Conservation (phyloP, 2,113 vertebrate genomes). For the Macrotis lagotis region DNA sequence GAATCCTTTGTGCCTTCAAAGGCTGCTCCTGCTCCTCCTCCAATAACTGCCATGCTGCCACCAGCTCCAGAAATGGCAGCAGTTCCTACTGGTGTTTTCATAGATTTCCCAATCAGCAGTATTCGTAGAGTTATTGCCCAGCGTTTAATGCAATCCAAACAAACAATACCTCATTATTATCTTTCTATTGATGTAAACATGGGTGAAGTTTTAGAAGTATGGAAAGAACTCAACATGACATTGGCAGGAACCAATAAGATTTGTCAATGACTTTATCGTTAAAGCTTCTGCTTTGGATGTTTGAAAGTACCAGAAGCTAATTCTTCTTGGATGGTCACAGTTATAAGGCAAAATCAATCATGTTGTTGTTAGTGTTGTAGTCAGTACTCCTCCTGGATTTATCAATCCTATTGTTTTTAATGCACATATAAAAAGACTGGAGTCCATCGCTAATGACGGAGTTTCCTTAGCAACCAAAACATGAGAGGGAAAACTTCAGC, state of each 20-base stretch:
- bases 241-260: slow-evolving; percentile 93
- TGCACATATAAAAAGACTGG: slow-evolving; percentile 94
- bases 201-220: slow-evolving; percentile 93
- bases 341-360: slow-evolving; percentile 99
- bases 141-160: slow-evolving; percentile 97
- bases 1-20: slow-evolving; percentile 94
- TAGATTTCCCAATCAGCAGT: slow-evolving; percentile 96
- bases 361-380: slow-evolving; percentile 94
- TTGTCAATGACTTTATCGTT: slow-evolving; percentile 97
- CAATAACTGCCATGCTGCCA: slow-evolving; percentile 71
- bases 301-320: slow-evolving; percentile 98
- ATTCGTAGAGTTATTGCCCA: slow-evolving; percentile 97
- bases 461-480: slow-evolving; percentile 90
- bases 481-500: slow-evolving; percentile 95
- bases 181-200: slow-evolving; percentile 97
- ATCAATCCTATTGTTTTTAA: slow-evolving; percentile 99
- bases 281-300: slow-evolving; percentile 96
- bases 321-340: slow-evolving; percentile 98
- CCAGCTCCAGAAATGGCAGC: slow-evolving; percentile 79
- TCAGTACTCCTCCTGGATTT: slow-evolving; percentile 94
- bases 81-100: slow-evolving; percentile 91
- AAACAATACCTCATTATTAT: slow-evolving; percentile 99
- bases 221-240: slow-evolving; percentile 94
- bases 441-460: slow-evolving; percentile 91
- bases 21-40: slow-evolving; percentile 83